phyloP scores from a whole-genome alignment of 2,888 invertebrate species.

The Apotomis turbidana region DNA sequence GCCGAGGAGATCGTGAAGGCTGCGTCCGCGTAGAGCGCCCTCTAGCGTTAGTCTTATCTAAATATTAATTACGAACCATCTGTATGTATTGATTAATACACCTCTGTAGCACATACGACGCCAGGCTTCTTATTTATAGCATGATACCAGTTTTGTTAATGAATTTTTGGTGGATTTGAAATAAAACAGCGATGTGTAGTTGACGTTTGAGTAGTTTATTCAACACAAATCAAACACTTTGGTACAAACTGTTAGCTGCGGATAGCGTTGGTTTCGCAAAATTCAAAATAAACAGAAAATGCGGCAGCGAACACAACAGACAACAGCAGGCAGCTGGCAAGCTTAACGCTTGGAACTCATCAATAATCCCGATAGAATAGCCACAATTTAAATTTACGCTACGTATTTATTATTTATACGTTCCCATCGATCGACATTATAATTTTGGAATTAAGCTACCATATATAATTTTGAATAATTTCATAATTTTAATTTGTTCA shows the following conservation, averaged over 20 bases:
- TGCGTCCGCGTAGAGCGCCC: constrained; percentile 68
- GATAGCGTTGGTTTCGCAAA: constrained; percentile 68
- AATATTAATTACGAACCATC: constrained; percentile 62
- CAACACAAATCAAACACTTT: constrained; percentile 84
- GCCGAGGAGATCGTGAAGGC: constrained; percentile 97
- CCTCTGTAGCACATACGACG: constrained; percentile 54
- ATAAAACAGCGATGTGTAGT: constrained; percentile 68
- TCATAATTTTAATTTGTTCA: constrained; percentile 60
- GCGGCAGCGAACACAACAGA: constrained; percentile 68
- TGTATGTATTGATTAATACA: constrained; percentile 65
- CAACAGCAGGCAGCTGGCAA: constrained; percentile 68
- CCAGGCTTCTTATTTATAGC: constrained; percentile 32
- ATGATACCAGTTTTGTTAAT: constrained; percentile 25
- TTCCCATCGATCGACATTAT: constrained; percentile 48
- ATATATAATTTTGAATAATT: constrained; percentile 53
- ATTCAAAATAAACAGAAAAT: constrained; percentile 55
- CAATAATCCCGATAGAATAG: constrained; percentile 35
- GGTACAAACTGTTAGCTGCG: constrained; percentile 82
- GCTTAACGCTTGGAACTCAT: constrained; percentile 57
- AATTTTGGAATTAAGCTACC: constrained; percentile 56
- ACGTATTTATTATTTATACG: constrained; percentile 28
- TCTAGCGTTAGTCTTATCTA: constrained; percentile 59
- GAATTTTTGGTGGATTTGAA: constrained; percentile 45
- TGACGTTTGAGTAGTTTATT: constrained; percentile 83
- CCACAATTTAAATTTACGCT: constrained; percentile 35